Base-by-base conservation (phyloP, 2,113 vertebrate genomes). In the Burhinus oedicnemus region DNA sequence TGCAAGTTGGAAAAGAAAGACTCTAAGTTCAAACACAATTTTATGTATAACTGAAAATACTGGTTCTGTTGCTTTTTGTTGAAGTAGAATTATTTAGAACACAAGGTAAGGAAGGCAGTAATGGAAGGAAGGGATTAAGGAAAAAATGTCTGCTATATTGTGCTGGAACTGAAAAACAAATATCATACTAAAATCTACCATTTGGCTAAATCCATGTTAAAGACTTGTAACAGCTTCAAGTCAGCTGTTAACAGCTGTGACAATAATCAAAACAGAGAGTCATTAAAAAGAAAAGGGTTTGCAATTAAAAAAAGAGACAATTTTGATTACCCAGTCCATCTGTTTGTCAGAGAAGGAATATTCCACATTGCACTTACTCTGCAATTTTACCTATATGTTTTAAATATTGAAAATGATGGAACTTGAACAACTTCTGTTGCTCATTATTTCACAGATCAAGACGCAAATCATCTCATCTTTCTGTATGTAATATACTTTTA, bases 11-110 rank as follows among this genome's bases (percentile, higher is more conserved):
- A 95, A 92, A 89, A 49, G 12, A 93, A 95, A 95, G 23, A 16
- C n/a, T 87, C 57, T 86, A 70, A 89, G 69, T 95, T 96, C 57
- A 94, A 96, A 85, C 17, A 87, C 32, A 44, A 95, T 87, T 68
- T 64, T 84, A 90, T 89, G 80, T 94, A 30, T 42, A n/a, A 5
- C 58, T 94, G 65, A 94, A 95, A 93, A 94, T 76, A 5, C 12
- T 47, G 89, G 5, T 62, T 44, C 34, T 74, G 27, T 36, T 92
- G 16, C 15, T 45, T 93, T 94, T 65, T n/a, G 36, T 85, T 58
- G 51, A 47, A 93, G 10, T 40, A 76, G 22, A 61, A 45, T 7
- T 70, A 89, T 55, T 92, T 36, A 95, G 82, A 68, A 85, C 14
- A 74, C 4, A 92, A 22, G 17, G 44, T 85, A 84, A 84, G 82